Percentiles rank a stretch among this genome's conserved stretches.
Evolutionary conservation across 1,140 invertebrate genomes (phyloP).

Genomic region (Acromyrmex echinatior): DNA sequence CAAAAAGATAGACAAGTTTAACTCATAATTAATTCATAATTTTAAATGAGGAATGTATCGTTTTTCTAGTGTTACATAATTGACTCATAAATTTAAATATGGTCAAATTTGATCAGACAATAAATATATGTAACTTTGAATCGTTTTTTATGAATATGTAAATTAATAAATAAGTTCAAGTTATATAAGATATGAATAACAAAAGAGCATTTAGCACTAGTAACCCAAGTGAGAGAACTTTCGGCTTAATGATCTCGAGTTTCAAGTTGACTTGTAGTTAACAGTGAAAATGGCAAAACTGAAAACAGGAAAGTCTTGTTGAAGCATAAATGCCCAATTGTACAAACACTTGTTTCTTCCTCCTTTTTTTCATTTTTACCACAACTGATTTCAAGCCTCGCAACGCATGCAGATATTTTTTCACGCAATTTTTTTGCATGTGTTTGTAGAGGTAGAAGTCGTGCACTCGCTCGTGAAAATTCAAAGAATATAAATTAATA

Average conservation of each 20-base stretch:
- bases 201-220: background rate
- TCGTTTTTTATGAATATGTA: background rate
- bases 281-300: background rate
- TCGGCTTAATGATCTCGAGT: background rate
- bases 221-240: background rate
- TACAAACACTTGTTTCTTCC: background rate
- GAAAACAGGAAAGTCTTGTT: background rate
- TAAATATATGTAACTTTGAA: background rate
- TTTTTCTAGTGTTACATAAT: background rate
- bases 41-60: background rate
- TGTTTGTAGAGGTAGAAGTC: background rate
- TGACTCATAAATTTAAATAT: background rate
- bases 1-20: background rate
- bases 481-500: conserved; percentile 12
- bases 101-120: background rate
- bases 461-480: background rate
- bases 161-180: background rate
- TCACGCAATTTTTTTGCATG: background rate
- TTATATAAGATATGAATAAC: background rate
- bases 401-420: background rate
- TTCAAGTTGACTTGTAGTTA: background rate
- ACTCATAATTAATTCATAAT: conserved; percentile 52
- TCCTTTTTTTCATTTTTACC: too few species aligned
- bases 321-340: background rate
- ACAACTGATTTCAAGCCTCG: background rate